Percentiles rank a stretch among this genome's conserved stretches.
These are phyloP conservation scores for Cheilosia grossa DNA, from an alignment of 2,888 invertebrate genomes.

Conservation along the genomic window DNA sequence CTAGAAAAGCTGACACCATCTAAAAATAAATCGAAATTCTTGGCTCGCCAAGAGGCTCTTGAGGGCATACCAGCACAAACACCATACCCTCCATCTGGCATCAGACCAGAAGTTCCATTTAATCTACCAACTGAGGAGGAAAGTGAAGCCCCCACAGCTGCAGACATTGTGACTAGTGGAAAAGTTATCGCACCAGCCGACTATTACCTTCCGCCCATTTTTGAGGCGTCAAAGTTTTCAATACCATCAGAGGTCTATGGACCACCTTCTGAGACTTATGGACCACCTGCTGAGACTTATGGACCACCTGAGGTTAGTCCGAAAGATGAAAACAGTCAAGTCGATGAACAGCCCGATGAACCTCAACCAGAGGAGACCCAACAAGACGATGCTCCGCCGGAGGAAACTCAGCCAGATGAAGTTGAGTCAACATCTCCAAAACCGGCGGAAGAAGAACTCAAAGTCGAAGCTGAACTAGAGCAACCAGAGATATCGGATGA, in stretches of 20 bases:
- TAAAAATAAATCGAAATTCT: conserved; percentile 18
- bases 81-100: conserved; percentile 57
- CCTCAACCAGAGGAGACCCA: background rate
- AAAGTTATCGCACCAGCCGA: conserved; percentile 48
- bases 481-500: background rate
- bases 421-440: too few species aligned
- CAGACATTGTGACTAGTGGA: conserved; percentile 3
- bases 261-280: conserved; percentile 54
- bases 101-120: conserved; percentile 55
- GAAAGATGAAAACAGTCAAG: conserved; percentile 1
- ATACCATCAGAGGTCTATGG: conserved; percentile 49
- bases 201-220: conserved; percentile 51
- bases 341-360: background rate
- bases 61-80: conserved; percentile 43
- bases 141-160: background rate
- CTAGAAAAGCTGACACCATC: conserved; percentile 22
- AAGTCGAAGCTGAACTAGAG: background rate
- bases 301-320: conserved; percentile 38
- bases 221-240: conserved; percentile 42
- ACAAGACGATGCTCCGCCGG: background rate
- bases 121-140: conserved; percentile 53
- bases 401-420: background rate
- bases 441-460: background rate
- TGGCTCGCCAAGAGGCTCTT: conserved; percentile 45
- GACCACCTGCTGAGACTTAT: conserved; percentile 54